Base-by-base conservation (phyloP, 2,888 invertebrate genomes). In the Eulithis prunata region DNA sequence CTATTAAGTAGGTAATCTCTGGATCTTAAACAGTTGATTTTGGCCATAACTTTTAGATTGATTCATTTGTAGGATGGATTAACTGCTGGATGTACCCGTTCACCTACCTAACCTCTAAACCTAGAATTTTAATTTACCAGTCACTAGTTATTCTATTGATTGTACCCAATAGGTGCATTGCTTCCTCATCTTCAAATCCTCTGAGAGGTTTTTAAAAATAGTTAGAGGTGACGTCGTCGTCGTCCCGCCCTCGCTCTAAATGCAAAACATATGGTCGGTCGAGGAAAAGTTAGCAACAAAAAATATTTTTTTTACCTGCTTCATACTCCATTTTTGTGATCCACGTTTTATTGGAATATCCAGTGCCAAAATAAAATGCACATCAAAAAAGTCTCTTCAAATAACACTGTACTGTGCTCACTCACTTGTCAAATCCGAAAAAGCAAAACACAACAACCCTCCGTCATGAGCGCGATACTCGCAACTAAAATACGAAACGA, bases 381-480 rank as follows among this genome's bases (percentile, higher is more conserved):
- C 84, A 83, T 83, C 77, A 70, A 67, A 68, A 72, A 71, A 76
- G 71, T 79, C 64, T 59, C 69, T 71, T 47, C 63, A 68, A 75
- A 73, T 69, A 73, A 71, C 76, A 66, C 68, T 70, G 67, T 80
- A 32, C 32, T 32, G 79, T 72, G 21, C 21, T 21, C 21, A 21
- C 76, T 74, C 87, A 87, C 82, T 84, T 78, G 72, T 75, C 80
- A 79, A 80, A 53, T 75, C 60, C 63, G 69, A 77, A 78, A 77
- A 54, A 10, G 72, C 75, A 53, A 73, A 78, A 79, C 79, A 79
- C 78, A 82, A 84, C 84, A 78, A 86, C 83, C 80, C 76, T 78
- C 79, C 80, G 72, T 81, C 84, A 82, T 84, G 88, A 88, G 87
- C 84, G 87, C 88, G 85, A 87, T 86, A 84, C 84, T 83, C 84